phyloP scores from a whole-genome alignment of 2,888 invertebrate genomes.

The Andricus quercusramuli region DNA sequence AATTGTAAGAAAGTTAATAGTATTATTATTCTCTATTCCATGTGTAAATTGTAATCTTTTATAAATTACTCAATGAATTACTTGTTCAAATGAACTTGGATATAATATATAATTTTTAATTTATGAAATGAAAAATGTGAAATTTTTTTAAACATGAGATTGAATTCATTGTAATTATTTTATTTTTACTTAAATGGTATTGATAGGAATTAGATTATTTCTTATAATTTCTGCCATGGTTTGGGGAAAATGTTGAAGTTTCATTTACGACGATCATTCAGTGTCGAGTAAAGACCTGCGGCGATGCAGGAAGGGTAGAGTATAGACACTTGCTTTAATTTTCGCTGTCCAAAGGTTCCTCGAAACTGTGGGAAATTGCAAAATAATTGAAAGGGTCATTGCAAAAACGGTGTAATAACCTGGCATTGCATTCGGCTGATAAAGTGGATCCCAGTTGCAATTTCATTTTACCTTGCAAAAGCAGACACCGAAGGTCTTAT shows the following conservation, averaged over 20 bases:
- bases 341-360: conserved; percentile 29
- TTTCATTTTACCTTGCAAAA: conserved; percentile 13
- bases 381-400: conserved; percentile 35
- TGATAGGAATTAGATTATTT: too few relatives aligned
- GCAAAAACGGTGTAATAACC: conserved; percentile 28
- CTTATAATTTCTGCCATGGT: too few relatives aligned
- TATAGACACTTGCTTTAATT: conserved; percentile 4
- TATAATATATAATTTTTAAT: too few relatives aligned
- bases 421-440: conserved; percentile 2
- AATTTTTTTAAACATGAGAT: too few relatives aligned
- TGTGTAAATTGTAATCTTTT: too few relatives aligned
- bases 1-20: too few relatives aligned
- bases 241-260: neutral
- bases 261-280: conserved; percentile 16
- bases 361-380: conserved; percentile 36
- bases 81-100: too few relatives aligned
- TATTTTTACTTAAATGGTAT: too few relatives aligned
- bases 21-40: too few relatives aligned
- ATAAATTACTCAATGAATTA: too few relatives aligned
- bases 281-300: neutral
- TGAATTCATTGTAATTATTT: too few relatives aligned
- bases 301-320: neutral
- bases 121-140: too few relatives aligned
- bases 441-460: conserved; percentile 28
- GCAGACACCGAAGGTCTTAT: conserved; percentile 16